Evolutionary conservation across 2,888 invertebrate genomes (phyloP).

Genomic region (Platycheirus rosarum): DNA sequence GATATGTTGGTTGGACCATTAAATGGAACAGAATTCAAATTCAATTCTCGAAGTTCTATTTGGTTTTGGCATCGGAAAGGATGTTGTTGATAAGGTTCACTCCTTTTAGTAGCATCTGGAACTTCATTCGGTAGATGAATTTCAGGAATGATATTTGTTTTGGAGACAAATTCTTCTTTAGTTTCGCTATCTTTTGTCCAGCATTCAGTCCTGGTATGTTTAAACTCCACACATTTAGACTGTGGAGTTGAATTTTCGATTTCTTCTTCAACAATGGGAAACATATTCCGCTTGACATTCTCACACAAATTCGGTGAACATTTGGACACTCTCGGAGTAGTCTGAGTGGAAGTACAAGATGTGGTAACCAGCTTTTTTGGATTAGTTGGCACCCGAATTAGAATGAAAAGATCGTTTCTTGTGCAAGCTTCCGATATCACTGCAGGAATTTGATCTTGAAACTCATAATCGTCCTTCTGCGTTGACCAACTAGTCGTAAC

Average conservation of each 20-base stretch:
- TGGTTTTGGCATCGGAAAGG: constrained; percentile 28
- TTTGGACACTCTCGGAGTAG: constrained; percentile 1
- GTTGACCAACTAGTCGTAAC: constrained; percentile 4
- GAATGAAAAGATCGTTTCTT: constrained; percentile 80
- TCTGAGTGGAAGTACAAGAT: constrained; percentile 6
- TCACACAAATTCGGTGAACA: constrained; percentile 11
- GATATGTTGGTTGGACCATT: constrained; percentile 45
- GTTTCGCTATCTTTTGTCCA: constrained; percentile 23
- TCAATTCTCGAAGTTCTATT: constrained; percentile 57
- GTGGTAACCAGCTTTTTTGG: not conserved
- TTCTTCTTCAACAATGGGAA: constrained; percentile 69
- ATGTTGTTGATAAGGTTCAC: not conserved
- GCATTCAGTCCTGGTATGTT: not conserved
- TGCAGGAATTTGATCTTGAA: constrained; percentile 74
- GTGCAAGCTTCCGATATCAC: constrained; percentile 79
- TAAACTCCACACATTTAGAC: not conserved
- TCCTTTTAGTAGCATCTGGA: not conserved
- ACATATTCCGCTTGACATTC: constrained; percentile 50
- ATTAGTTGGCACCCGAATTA: constrained; percentile 79
- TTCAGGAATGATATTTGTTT: constrained; percentile 32
- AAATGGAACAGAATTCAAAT: constrained; percentile 8
- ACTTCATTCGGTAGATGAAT: constrained; percentile 52
- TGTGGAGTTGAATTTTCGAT: constrained; percentile 13
- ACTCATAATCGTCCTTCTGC: constrained; percentile 41
- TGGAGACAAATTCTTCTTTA: constrained; percentile 63